A percentile compares a stretch with the other conserved stretches of the same genome.
Conservation (phyloP, 2,888 invertebrate species). For the Aphodius granarius region DNA sequence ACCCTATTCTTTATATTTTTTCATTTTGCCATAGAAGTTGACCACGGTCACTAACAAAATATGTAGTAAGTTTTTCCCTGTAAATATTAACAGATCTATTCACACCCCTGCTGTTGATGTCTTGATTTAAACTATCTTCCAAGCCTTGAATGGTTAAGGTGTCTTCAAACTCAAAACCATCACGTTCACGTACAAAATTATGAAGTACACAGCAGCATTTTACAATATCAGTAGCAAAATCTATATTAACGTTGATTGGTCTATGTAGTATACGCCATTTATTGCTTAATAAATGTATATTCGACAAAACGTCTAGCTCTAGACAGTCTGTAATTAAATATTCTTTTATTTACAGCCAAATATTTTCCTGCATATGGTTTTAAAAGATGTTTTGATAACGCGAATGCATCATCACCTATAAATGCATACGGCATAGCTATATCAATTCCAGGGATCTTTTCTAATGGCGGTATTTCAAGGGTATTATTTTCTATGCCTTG, state of each 20-base stretch:
- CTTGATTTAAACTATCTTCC: too few relatives aligned
- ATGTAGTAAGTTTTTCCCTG: too few relatives aligned
- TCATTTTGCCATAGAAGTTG: too few relatives aligned
- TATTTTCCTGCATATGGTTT: slow-evolving; percentile 10
- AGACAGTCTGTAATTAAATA: slow-evolving; percentile 15
- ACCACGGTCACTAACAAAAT: too few relatives aligned
- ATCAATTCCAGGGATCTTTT: background rate
- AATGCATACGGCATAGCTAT: slow-evolving; percentile 7
- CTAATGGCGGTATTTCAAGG: slow-evolving; percentile 10
- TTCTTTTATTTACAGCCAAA: background rate
- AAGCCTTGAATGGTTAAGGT: slow-evolving; percentile 3
- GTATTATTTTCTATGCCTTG: background rate
- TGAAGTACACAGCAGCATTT: slow-evolving; percentile 8
- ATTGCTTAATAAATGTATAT: slow-evolving; percentile 18
- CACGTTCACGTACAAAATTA: slow-evolving; percentile 14
- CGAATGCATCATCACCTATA: slow-evolving; percentile 16
- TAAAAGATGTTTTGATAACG: slow-evolving; percentile 4
- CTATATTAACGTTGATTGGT: background rate
- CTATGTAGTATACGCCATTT: slow-evolving; percentile 19
- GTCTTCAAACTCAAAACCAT: slow-evolving; percentile 17
- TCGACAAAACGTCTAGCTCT: slow-evolving; percentile 16
- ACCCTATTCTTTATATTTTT: too few relatives aligned
- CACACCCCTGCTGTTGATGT: background rate
- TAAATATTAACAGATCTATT: too few relatives aligned
- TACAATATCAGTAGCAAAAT: slow-evolving; percentile 16